Base-by-base conservation (phyloP, 1,140 invertebrate genomes). In the Musca domestica region DNA sequence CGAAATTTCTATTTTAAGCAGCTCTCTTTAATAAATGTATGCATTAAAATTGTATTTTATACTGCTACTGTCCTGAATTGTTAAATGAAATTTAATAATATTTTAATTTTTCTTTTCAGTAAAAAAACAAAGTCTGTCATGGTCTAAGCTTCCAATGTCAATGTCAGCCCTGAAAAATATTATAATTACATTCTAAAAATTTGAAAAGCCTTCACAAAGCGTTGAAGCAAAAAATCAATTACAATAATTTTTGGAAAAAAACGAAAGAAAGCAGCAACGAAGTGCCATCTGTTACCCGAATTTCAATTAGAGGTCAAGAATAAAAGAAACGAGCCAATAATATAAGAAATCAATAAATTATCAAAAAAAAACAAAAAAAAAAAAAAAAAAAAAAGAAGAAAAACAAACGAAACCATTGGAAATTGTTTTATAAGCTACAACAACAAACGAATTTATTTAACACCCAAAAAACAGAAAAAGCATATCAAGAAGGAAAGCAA, bases 221-320 rank as follows among this genome's bases (percentile, higher is more conserved):
- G 19, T 41, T 48, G 27, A 46, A 41, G 56, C 23, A 10, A 20
- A 41, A 65, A 49, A 25, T n/a, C 5, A 48, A 65, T 41, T 25
- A 61, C n/a, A n/a, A n/a, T 61, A 41, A 20, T 14, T 25, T 65
- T n/a, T n/a, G n/a, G n/a, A n/a, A n/a, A 19, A 20, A 22, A 48
- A 49, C 25, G 19, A 20, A 48, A 48, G 19, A 48, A 19, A 61
- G 15, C 34, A 5, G 51, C 51, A 20, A 52, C 23, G 25, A 51
- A 65, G 41, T 65, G 64, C 64, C 64, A 65, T 65, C 64, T 65
- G 64, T 51, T 65, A 30, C 64, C 41, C 27, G 34, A 61, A 58
- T n/a, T 30, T 23, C 15, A 7, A 20, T 52, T 52, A 22, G 51
- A 9, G 15, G 19, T 9, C 19, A 2, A 61, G 1, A 34, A 25